Conservation (phyloP, 2,888 invertebrate genomes). For the Monoplex corrugatus region DNA sequence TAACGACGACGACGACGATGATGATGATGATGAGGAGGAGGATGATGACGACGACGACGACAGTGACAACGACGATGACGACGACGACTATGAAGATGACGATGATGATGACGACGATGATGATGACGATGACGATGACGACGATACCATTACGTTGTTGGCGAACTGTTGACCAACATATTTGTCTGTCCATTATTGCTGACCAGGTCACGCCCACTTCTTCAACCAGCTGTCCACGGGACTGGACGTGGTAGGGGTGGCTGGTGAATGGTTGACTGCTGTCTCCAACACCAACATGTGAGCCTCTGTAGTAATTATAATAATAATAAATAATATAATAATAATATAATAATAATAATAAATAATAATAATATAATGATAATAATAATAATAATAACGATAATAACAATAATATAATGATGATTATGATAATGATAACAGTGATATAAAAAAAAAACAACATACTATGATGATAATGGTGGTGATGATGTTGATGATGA, state of each 20-base stretch:
- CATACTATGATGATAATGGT: constrained; percentile 15
- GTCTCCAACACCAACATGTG: constrained; percentile 99
- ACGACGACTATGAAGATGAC: no score
- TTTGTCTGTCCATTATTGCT: no score
- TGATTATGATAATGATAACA: background rate
- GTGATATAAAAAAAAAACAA: no score
- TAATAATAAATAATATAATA: background rate
- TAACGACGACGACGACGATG: no score
- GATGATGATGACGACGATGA: no score
- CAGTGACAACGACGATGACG: no score
- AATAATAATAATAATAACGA: background rate
- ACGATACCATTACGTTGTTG: no score
- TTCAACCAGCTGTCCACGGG: constrained; percentile 99
- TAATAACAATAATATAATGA: no score
- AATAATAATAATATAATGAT: background rate
- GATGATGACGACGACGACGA: no score
- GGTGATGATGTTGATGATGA: constrained; percentile 11
- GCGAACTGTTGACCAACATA: no score
- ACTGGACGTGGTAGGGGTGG: constrained; percentile 97
- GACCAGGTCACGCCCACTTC: constrained; percentile 96
- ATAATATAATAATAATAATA: constrained; percentile 3
- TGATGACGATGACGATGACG: no score
- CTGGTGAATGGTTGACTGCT: constrained; percentile 99
- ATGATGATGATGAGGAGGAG: no score
- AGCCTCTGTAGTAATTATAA: constrained; percentile 60